A percentile compares a stretch with the other conserved stretches of the same genome.
Conservation (phyloP, 2,888 invertebrate genomes). For the Lithodes maja region DNA sequence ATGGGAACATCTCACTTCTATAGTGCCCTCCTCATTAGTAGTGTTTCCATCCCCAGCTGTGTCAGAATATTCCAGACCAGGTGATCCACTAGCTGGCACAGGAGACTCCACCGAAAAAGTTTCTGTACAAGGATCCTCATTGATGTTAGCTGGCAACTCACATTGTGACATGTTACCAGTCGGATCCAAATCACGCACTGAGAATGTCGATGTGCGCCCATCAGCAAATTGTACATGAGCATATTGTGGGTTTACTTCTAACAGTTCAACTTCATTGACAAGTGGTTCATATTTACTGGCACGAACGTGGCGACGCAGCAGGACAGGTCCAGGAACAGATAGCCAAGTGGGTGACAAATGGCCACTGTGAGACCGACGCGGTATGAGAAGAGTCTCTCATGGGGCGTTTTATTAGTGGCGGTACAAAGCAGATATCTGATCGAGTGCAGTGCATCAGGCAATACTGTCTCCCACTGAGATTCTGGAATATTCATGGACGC, state of each 20-base stretch:
- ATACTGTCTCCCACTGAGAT: neutral
- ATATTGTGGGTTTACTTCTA: neutral
- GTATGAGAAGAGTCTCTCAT: neutral
- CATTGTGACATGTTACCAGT: neutral
- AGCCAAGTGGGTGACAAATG: neutral
- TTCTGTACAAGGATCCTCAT: neutral
- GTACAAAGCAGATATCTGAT: neutral
- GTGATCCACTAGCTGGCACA: constrained; percentile 1
- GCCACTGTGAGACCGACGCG: neutral
- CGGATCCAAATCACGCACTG: neutral
- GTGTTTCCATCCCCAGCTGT: neutral
- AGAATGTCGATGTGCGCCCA: neutral
- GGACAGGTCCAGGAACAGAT: neutral
- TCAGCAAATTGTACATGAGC: neutral
- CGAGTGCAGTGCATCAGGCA: neutral
- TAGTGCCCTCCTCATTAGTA: neutral
- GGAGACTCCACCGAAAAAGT: constrained; percentile 1
- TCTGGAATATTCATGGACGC: neutral
- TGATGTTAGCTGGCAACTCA: neutral
- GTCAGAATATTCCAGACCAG: constrained; percentile 5
- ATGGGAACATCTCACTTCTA: neutral
- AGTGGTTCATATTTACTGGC: neutral
- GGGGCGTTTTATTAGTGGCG: neutral
- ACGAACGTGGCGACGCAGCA: neutral
- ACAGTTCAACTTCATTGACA: neutral